Evolutionary conservation across 2,113 vertebrate species (phyloP).

Genomic region (Tupaia chinensis): DNA sequence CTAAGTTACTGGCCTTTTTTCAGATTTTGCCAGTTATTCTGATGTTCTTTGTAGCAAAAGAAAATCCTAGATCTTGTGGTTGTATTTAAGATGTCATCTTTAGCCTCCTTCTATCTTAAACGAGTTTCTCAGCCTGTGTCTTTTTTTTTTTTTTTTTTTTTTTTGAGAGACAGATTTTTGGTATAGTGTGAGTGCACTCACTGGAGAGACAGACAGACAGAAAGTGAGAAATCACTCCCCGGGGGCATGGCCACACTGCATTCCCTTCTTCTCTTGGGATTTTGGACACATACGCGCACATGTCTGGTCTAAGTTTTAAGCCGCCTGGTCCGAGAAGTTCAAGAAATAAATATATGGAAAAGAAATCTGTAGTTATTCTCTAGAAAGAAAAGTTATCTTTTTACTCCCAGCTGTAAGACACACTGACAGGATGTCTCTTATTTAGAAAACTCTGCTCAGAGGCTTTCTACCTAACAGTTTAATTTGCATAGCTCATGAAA

Average conservation of each 20-base stretch:
- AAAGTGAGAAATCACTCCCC: no score
- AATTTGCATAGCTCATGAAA: constrained; percentile 47
- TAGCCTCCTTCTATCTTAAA: not conserved
- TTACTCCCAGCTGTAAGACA: constrained; percentile 13
- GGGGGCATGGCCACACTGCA: no score
- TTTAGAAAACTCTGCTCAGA: constrained; percentile 41
- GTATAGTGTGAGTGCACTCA: no score
- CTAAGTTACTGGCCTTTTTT: constrained; percentile 12
- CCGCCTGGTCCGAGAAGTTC: no score
- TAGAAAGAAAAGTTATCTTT: constrained; percentile 18
- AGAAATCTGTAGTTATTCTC: constrained; percentile 46
- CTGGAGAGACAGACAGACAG: no score
- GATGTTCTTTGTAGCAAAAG: constrained; percentile 5
- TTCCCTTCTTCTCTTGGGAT: no score
- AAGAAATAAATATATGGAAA: constrained; percentile 32
- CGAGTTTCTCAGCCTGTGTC: not conserved
- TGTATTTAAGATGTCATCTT: constrained; percentile 29
- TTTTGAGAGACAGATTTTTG: not conserved
- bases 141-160: not conserved
- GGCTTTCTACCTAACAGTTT: constrained; percentile 30
- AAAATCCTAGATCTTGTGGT: not conserved
- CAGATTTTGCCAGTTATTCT: constrained; percentile 39
- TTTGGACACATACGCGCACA: no score
- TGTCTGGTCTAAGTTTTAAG: no score
- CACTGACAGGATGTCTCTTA: not conserved